phyloP scores from a whole-genome alignment of 1,140 invertebrate genomes.

The Holotrichia oblita region DNA sequence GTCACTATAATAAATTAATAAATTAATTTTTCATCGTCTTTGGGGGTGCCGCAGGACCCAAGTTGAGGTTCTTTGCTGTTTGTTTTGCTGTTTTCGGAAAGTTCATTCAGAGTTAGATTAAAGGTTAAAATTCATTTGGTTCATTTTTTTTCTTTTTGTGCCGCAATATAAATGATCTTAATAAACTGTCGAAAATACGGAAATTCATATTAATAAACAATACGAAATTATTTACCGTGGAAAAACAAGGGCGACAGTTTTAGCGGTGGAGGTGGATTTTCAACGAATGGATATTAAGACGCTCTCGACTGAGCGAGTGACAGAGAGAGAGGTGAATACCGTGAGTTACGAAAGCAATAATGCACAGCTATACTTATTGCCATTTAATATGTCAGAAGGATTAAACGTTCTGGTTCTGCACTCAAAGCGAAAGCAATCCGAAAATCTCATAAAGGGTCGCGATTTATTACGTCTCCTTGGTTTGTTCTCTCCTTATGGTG shows the following conservation, averaged over 20 bases:
- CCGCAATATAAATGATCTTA: too few relatives aligned
- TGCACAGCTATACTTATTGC: slow-evolving; percentile 27
- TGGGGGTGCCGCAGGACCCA: too few relatives aligned
- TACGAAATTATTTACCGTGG: neutral
- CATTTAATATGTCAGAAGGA: slow-evolving; percentile 38
- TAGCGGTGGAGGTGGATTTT: neutral
- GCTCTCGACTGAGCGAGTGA: neutral
- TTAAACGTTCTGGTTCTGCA: slow-evolving; percentile 29
- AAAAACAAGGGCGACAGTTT: neutral
- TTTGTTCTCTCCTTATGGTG: neutral
- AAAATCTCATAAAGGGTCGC: slow-evolving; percentile 36
- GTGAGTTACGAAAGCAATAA: slow-evolving; percentile 34
- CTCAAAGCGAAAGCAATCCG: slow-evolving; percentile 33
- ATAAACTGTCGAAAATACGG: too few relatives aligned
- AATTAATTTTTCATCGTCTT: too few relatives aligned
- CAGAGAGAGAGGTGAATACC: too few relatives aligned
- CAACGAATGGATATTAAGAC: neutral
- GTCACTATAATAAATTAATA: too few relatives aligned
- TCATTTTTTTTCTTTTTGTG: too few relatives aligned
- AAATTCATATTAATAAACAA: neutral
- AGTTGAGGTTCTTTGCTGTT: too few relatives aligned
- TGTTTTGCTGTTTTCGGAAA: too few relatives aligned
- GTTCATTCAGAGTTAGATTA: too few relatives aligned
- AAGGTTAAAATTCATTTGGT: too few relatives aligned
- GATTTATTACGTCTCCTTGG: slow-evolving; percentile 36